Evolutionary conservation across 2,797 vertebrate species (phyloP), one percentile per base, ranked within the genome.

Genomic region (Lagocephalus sceleratus): DNA sequence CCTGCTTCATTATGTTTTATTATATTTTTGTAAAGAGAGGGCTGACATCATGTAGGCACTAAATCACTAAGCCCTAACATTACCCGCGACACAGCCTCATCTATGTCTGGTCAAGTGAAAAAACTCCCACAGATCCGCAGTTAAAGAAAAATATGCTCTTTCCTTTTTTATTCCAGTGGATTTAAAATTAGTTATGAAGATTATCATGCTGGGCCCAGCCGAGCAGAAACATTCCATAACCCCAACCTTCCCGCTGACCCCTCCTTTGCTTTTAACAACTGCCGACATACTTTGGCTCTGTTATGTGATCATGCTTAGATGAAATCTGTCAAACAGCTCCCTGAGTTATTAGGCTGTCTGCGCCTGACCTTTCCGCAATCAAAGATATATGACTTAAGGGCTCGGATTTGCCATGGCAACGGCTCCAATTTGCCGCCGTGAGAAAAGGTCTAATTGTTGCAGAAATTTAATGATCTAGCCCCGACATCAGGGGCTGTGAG

Each of bases 371-470:
- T 99, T 99, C 93, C 93, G 94, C 95, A 97, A 97, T 98, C 95
- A 98, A 96, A 98, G 96, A 98, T 98, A 95, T 98, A 98, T 99
- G 96, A 97, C 96, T 98, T 99, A 97, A 97, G 96, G 96, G 95
- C 95, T 98, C 94, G 93, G 94, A 93, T 97, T 99, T 95, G 94
- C 95, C 95, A 98, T 99, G 95, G 95, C 96, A 98, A 98, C 96
- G 92, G 91, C 94, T 97, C 95, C 94, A 96, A 96, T 98, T 97
- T 97, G 95, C 94, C 93, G 94, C 94, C 92, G 94, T 95, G 94
- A 98, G 93, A 95, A 98, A 98, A 96, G 94, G 95, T 97, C 94
- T 98, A 99, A 98, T 98, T 98, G 97, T 99, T 97, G 95, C 94
- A 97, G 95, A 97, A 98, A 97, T 98, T 95, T 97, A 98, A 98